Evolutionary conservation across 2,888 invertebrate genomes (phyloP), one percentile per base, ranked within the genome.

Genomic region (Bruchidius siliquastri): DNA sequence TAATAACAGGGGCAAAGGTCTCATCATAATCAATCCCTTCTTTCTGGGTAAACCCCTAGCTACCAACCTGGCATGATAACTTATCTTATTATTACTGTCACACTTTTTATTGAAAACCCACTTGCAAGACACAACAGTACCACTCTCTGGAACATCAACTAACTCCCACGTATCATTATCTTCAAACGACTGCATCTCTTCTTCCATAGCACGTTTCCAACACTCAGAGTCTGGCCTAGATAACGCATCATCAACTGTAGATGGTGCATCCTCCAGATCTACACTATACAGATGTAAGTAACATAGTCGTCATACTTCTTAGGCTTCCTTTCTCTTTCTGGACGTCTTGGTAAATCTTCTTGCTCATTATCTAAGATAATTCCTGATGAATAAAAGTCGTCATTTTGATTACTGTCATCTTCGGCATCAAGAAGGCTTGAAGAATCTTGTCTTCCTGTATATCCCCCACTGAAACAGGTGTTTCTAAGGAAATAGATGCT

Each of bases 71-170:
- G 79, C 79, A 18, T 76, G 21, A 72, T 75, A 77, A 13, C 77
- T 67, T 22, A 80, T 74, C 68, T 78, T 73, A 71, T 73, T 74
- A 18, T 78, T 77, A 75, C 69, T 72, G 72, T 80, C 76, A 67
- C 20, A 22, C 74, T 82, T 82, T 22, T 21, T 74, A 70, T 80
- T 80, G 72, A 79, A 81, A 3, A 82, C 81, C 82, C 80, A 83
- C 71, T 81, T 82, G 67, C 78, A 79, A 66, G 80, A n/a, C 69
- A 82, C 81, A 30, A 81, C 74, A n/a, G 72, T 77, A 22, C 18
- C 21, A 22, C 73, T 72, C 32, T 78, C 79, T 26, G 30, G 26
- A 10, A 22, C 8, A 73, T 80, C 78, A 0, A 76, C 74, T 1
- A 82, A 22, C 10, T 78, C 77, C 82, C 80, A 82, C 0, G 80